Percentiles rank a stretch among this genome's conserved stretches.
Evolutionary conservation across 2,888 invertebrate species (phyloP).

Genomic region (Oxystoma pomonae): DNA sequence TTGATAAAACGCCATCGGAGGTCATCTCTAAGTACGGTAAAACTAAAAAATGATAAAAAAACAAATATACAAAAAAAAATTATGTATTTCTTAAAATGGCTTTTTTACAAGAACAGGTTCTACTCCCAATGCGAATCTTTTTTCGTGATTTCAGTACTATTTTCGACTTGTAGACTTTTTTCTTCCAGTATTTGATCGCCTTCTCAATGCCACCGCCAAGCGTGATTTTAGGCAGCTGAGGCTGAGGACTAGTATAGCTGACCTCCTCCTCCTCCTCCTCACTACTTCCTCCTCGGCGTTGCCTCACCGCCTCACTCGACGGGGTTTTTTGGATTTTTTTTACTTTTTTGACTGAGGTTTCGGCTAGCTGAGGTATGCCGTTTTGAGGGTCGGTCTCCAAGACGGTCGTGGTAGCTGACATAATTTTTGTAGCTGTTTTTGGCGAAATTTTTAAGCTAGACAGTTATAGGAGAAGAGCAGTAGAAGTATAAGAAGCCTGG

Average conservation of each 20-base stretch:
- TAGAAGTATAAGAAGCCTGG: no score
- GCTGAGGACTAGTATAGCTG: conserved; percentile 14
- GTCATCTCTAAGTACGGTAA: no score
- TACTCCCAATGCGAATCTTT: neutral
- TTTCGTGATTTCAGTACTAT: conserved; percentile 35
- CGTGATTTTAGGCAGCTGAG: conserved; percentile 26
- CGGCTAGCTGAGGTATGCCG: no score
- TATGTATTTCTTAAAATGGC: neutral
- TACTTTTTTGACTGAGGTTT: neutral
- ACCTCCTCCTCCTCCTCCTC: conserved; percentile 15
- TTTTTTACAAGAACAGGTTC: neutral
- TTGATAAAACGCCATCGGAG: no score
- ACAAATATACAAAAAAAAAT: no score
- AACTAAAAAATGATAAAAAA: no score
- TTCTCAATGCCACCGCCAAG: conserved; percentile 37
- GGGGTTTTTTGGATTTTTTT: neutral
- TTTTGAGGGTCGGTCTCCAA: neutral
- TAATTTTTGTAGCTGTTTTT: neutral
- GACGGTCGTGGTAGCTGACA: neutral
- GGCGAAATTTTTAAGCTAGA: neutral
- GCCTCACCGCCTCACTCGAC: neutral
- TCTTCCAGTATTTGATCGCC: conserved; percentile 44
- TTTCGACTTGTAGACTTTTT: conserved; percentile 43
- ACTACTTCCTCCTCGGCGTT: neutral
- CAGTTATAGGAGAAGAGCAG: no score